These are phyloP conservation scores for Alloscopus bannaensis DNA, from an alignment of 2,888 invertebrate genomes.

Conservation along the genomic window DNA sequence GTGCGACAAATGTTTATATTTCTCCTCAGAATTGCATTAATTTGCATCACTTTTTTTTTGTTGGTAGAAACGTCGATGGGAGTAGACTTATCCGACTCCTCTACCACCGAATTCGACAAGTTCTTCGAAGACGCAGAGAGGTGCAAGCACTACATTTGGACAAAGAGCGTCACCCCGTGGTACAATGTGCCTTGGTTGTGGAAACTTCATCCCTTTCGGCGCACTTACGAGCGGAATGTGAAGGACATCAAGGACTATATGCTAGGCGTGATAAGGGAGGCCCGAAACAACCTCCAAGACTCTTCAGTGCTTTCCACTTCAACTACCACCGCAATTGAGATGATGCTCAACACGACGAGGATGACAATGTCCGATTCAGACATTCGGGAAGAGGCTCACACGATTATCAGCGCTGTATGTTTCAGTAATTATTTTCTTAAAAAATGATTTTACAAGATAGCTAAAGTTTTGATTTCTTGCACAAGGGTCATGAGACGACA, in stretches of 20 bases:
- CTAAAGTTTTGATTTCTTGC: not conserved
- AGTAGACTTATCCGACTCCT: slow-evolving; percentile 28
- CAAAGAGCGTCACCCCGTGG: slow-evolving; percentile 34
- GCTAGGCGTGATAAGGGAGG: not conserved
- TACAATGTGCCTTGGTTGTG: slow-evolving; percentile 35
- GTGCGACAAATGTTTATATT: not conserved
- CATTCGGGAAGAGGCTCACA: slow-evolving; percentile 50
- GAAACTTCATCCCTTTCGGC: slow-evolving; percentile 42
- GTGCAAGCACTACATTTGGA: slow-evolving; percentile 41
- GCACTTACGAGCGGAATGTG: slow-evolving; percentile 42
- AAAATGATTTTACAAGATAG: not conserved
- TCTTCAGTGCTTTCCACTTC: no score
- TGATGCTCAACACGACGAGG: not conserved
- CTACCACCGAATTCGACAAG: slow-evolving; percentile 41
- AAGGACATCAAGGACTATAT: slow-evolving; percentile 42
- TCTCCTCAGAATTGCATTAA: not conserved
- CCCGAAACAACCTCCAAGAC: not conserved
- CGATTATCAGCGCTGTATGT: slow-evolving; percentile 51
- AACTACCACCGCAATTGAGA: slow-evolving; percentile 4
- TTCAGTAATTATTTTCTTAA: not conserved
- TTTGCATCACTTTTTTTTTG: not conserved
- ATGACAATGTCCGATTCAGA: slow-evolving; percentile 26
- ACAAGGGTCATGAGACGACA: slow-evolving; percentile 54
- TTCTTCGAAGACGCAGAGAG: slow-evolving; percentile 51
- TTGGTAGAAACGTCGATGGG: slow-evolving; percentile 49